phyloP scores from a whole-genome alignment of 2,888 invertebrate species.

The Erebia aethiops region DNA sequence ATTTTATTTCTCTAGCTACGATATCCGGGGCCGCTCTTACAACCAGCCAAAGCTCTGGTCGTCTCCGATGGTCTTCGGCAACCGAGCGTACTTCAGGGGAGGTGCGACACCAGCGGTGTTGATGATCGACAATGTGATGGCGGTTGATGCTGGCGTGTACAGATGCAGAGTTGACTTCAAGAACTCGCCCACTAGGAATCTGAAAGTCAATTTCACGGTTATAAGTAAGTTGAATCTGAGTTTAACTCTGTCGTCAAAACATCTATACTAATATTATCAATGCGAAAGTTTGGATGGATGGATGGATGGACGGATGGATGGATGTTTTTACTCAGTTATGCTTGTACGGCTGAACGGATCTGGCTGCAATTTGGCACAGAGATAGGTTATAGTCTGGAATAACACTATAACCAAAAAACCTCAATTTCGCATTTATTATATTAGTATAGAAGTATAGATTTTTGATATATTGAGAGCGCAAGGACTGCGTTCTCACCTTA shows the following conservation, averaged over 20 bases:
- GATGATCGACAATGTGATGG: constrained; percentile 88
- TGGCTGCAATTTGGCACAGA: too few relatives aligned
- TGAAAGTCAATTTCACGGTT: constrained; percentile 94
- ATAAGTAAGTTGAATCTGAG: constrained; percentile 88
- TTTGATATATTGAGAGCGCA: too few relatives aligned
- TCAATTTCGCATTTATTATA: too few relatives aligned
- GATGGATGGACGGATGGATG: too few relatives aligned
- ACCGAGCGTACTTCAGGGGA: constrained; percentile 90
- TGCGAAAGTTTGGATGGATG: too few relatives aligned
- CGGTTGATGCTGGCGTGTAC: constrained; percentile 92
- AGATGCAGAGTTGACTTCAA: constrained; percentile 95
- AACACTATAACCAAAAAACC: too few relatives aligned
- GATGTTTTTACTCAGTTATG: too few relatives aligned
- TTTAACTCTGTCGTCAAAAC: background rate
- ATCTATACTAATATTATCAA: too few relatives aligned
- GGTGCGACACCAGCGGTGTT: constrained; percentile 90
- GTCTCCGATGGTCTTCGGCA: constrained; percentile 88
- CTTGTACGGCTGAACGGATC: too few relatives aligned
- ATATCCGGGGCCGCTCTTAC: constrained; percentile 88
- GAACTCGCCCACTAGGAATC: constrained; percentile 93
- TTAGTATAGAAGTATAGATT: too few relatives aligned
- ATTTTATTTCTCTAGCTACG: constrained; percentile 83
- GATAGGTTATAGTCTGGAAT: too few relatives aligned
- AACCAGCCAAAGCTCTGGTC: constrained; percentile 93
- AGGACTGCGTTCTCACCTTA: too few relatives aligned